Percentiles rank a stretch among this genome's conserved stretches.
phyloP scores from a whole-genome alignment of 2,113 vertebrate genomes.

The Genyomyrus donnyi region DNA sequence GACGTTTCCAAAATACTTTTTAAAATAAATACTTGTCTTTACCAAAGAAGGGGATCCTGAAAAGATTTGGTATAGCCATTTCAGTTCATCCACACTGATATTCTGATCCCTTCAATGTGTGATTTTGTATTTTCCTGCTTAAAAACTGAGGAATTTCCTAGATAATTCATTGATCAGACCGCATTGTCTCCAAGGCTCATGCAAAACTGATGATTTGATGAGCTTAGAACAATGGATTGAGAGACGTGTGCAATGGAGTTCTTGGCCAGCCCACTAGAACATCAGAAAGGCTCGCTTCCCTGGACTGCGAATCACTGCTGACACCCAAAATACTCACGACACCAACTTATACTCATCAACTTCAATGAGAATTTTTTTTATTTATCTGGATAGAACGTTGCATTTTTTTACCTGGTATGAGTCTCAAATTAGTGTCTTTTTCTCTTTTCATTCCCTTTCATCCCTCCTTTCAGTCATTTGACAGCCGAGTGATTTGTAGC shows the following conservation, averaged over 20 bases:
- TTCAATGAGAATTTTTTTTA: not conserved
- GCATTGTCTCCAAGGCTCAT: not conserved
- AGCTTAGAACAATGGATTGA: not conserved
- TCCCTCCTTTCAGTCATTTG: not conserved
- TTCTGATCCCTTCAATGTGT: not conserved
- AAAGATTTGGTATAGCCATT: not conserved
- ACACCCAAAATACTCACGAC: not conserved
- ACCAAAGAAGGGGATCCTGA: not conserved
- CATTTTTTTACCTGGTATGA: not conserved
- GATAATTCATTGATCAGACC: not conserved
- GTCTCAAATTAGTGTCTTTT: not conserved
- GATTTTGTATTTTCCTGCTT: not conserved
- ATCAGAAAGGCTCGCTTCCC: not conserved
- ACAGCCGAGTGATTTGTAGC: not conserved
- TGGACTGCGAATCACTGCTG: not conserved
- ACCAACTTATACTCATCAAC: not conserved
- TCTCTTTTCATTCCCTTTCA: not conserved
- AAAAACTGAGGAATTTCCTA: not conserved
- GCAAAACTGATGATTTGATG: not conserved
- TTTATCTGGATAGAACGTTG: not conserved
- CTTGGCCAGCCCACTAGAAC: not conserved
- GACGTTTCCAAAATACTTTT: not conserved
- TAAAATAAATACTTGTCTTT: not conserved
- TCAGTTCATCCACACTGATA: not conserved
- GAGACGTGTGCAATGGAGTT: not conserved